These are phyloP conservation scores for Eupeodes latifasciatus DNA, from an alignment of 2,888 invertebrate species.

Conservation along the genomic window DNA sequence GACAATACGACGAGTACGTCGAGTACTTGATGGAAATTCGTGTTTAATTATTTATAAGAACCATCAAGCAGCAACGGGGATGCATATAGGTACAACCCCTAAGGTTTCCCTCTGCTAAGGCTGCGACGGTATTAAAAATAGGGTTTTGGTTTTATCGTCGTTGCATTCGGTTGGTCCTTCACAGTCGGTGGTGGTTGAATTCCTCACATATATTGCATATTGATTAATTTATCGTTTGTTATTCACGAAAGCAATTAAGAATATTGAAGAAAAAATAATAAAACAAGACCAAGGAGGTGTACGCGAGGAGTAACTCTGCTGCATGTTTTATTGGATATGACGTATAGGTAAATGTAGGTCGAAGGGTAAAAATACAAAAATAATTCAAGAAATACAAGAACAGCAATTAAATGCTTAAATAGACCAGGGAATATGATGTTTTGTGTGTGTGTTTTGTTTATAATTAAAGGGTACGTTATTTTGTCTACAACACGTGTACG, in stretches of 20 bases:
- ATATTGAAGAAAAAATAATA: conserved; percentile 38
- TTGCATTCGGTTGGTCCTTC: too few relatives aligned
- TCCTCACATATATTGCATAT: conserved; percentile 17
- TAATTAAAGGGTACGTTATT: conserved; percentile 11
- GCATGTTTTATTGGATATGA: not conserved
- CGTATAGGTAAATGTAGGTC: conserved; percentile 60
- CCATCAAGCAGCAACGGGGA: conserved; percentile 14
- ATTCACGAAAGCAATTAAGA: conserved; percentile 72
- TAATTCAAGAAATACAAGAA: conserved; percentile 43
- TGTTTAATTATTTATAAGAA: conserved; percentile 66
- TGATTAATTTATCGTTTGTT: conserved; percentile 68
- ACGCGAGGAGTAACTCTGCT: not conserved
- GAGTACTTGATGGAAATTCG: conserved; percentile 53
- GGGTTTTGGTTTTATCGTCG: conserved; percentile 36
- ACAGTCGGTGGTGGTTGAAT: too few relatives aligned
- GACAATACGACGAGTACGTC: not conserved
- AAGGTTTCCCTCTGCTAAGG: too few relatives aligned
- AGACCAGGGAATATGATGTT: conserved; percentile 45
- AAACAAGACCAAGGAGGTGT: not conserved
- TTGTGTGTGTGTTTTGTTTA: conserved; percentile 27
- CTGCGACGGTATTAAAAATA: too few relatives aligned
- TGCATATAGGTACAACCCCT: conserved; percentile 10
- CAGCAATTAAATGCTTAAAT: conserved; percentile 68
- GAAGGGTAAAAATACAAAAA: conserved; percentile 57
- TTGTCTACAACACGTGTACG: conserved; percentile 34